Percentiles rank a stretch among this genome's conserved stretches.
Evolutionary conservation across 2,797 vertebrate species (phyloP).

Genomic region (Alca torda): DNA sequence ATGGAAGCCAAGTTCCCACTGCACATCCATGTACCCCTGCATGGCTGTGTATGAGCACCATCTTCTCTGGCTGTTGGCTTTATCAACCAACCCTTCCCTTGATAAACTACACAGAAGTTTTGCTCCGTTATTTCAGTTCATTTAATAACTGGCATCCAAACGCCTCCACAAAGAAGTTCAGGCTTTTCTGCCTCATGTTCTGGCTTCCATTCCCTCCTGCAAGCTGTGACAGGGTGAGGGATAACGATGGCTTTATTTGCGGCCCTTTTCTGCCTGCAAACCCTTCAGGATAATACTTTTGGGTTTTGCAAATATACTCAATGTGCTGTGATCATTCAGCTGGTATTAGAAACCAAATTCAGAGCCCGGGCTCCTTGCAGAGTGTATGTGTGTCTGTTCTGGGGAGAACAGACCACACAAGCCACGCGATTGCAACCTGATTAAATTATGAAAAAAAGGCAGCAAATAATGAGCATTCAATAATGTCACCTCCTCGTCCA

Average conservation of each 20-base stretch:
- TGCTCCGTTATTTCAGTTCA: neutral
- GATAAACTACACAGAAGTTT: neutral
- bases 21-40: neutral
- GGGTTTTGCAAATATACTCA: neutral
- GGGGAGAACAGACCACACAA: neutral
- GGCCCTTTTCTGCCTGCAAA: neutral
- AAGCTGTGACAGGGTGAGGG: neutral
- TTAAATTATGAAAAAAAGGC: neutral
- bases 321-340: neutral
- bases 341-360: neutral
- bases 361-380: neutral
- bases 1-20: neutral
- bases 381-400: accelerated
- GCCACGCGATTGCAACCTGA: neutral
- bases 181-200: neutral
- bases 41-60: neutral
- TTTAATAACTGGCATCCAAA: neutral
- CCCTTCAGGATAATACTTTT: neutral
- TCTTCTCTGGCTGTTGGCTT: neutral
- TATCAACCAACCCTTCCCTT: neutral
- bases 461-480: neutral
- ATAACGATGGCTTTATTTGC: neutral
- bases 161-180: neutral
- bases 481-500: neutral
- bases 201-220: neutral